Base-by-base conservation (phyloP, 2,113 vertebrate species). In the Bambusicola thoracicus region DNA sequence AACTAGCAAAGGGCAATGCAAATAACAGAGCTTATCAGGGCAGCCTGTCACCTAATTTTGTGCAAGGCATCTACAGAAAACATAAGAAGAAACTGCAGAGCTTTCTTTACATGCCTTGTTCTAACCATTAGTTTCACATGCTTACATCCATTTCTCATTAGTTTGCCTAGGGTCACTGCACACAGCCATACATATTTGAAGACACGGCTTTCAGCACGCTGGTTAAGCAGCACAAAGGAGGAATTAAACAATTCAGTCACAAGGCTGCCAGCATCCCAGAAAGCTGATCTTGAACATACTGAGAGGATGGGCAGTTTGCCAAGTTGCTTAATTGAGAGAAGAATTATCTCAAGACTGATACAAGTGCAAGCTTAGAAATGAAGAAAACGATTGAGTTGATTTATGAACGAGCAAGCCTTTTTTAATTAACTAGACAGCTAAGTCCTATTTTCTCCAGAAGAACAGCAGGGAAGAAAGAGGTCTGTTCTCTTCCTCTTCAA, bases 171-270 rank as follows among this genome's bases (percentile, higher is more conserved):
- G 90, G 90, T 94, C 95, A 94, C 44, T 82, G 93, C 96, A 90
- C 95, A 82, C 66, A 73, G 80, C 63, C 81, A 49, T 38, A 76
- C 2, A 2, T 36, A 76, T 66, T 85, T 84, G 62, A 92, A 93
- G 87, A 63, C 69, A 3, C 24, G 59, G 91, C 85, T 91, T 91
- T 81, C 94, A 90, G 91, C 79, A 61, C 2, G 72, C 89, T 72
- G 89, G 79, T 91, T 94, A 93, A 91, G 76, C 87, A 49, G 87
- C 82, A 95, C 93, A 96, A 96, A 94, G 87, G 56, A 94, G 61
- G 94, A 95, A 95, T 94, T 94, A 94, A 95, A 97, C 93, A 96
- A 94, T 81, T 94, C 89, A 61, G 91, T 95, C 94, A 97, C 91
- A 95, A 95, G 93, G 95, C 93, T 85, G 94, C 86, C 87, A 90